Base-by-base conservation (phyloP, 92 coral and sea anemone species). In the Chrysogorgia sp. region DNA sequence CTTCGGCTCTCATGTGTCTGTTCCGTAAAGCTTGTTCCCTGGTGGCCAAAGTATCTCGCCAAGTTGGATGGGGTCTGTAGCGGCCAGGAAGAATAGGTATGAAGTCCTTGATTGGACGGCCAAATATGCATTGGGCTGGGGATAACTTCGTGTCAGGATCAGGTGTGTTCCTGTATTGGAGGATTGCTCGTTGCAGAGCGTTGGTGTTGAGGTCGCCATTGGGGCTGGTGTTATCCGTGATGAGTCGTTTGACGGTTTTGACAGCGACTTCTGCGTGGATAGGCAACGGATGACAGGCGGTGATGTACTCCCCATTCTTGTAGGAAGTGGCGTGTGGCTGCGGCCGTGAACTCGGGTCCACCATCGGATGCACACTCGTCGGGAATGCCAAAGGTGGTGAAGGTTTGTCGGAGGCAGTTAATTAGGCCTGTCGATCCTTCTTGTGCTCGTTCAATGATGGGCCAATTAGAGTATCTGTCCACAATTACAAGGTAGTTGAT, bases 181-280 rank as follows among this genome's bases (percentile, higher is more conserved):
- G n/a, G n/a, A n/a, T n/a, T n/a, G n/a, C n/a, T n/a, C n/a, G 49
- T 43, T 67, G 80, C 34, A 80, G 41, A 17, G 35, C 40, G 12
- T 80, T 33, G 67, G 78, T 67, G 52, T 80, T 41, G 23, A 80
- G 65, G 85, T 40, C 40, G 78, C 80, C 85, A 29, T 67, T 57
- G 21, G 66, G 80, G 56, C 40, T 48, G 56, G 85, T 80, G 67
- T 80, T 80, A 13, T 67, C 22, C 10, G 56, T 69, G 77, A 80
- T 67, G 28, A 80, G 24, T 14, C 85, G 68, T 34, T 80, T 80
- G 34, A 69, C 53, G n/a, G 85, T 80, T 52, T 80, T 80, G 49
- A 80, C 85, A 24, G 34, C 85, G 28, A 80, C 28, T 32, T 80
- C 85, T 32, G 85, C 85, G 84, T 32, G 78, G 84, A n/a, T n/a